Conservation (phyloP, 2,113 vertebrate species). For the Indicator maculatus region DNA sequence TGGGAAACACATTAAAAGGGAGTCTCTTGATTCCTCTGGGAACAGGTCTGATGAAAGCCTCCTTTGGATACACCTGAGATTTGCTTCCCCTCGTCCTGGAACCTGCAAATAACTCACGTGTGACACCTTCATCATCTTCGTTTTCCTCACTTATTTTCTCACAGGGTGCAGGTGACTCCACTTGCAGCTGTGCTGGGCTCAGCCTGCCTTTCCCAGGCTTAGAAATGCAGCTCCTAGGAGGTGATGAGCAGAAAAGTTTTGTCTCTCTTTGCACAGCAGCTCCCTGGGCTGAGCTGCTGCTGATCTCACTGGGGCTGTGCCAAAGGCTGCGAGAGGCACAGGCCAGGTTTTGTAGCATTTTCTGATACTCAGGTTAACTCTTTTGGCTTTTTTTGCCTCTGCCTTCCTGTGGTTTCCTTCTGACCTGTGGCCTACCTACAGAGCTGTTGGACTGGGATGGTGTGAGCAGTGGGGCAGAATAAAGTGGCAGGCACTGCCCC, state of each 20-base stretch:
- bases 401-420: neutral
- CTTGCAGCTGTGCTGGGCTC: neutral
- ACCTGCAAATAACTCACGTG: neutral
- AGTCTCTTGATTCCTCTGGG: neutral
- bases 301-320: constrained; percentile 47
- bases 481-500: neutral
- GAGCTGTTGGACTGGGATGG: neutral
- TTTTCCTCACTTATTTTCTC: neutral
- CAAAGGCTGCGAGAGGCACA: constrained; percentile 71
- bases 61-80: rapidly evolving
- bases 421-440: neutral
- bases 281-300: neutral
- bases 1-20: neutral
- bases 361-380: constrained; percentile 73
- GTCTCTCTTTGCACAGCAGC: neutral
- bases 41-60: neutral
- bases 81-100: neutral
- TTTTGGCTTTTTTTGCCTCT: neutral
- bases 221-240: neutral
- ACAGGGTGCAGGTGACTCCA: neutral
- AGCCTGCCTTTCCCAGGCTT: neutral
- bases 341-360: constrained; percentile 65
- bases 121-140: neutral
- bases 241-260: neutral
- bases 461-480: neutral